Conservation (phyloP, 1,140 invertebrate species). For the Meloidogyne hapla region DNA sequence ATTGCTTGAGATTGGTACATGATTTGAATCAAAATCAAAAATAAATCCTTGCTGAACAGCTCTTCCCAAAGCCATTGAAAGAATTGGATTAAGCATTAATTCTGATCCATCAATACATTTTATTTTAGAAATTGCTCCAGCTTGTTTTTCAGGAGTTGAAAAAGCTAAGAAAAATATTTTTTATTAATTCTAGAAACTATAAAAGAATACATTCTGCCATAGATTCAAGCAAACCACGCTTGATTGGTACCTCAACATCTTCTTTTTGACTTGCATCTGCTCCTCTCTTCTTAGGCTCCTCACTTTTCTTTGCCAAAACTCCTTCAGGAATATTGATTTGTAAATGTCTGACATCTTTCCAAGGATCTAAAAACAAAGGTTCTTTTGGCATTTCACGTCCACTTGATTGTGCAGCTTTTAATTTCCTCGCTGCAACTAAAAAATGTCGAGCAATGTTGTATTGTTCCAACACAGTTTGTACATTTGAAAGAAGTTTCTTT, state of each 20-base stretch:
- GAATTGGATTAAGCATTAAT: neutral
- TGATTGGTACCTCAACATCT: neutral
- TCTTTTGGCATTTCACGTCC: neutral
- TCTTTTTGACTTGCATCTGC: neutral
- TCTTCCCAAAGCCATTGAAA: slow-evolving; percentile 8
- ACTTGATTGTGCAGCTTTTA: slow-evolving; percentile 2
- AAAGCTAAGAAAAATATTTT: neutral
- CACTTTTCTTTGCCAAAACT: neutral
- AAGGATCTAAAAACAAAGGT: slow-evolving; percentile 21
- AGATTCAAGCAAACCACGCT: slow-evolving; percentile 2
- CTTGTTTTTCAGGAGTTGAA: neutral
- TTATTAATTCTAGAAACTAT: no score
- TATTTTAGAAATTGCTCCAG: neutral
- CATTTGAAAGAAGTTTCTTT: slow-evolving; percentile 16
- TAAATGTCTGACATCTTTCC: slow-evolving; percentile 33
- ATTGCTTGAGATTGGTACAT: slow-evolving; percentile 23
- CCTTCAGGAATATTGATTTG: slow-evolving; percentile 27
- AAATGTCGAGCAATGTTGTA: slow-evolving; percentile 16
- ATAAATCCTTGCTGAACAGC: neutral
- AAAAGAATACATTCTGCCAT: slow-evolving; percentile 10
- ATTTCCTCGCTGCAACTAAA: slow-evolving; percentile 13
- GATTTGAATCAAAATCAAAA: neutral
- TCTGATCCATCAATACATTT: slow-evolving; percentile 17
- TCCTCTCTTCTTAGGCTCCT: neutral
- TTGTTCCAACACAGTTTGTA: slow-evolving; percentile 15